Evolutionary conservation across 2,797 vertebrate genomes (phyloP).

Genomic region (Bryconaethiops microstoma): DNA sequence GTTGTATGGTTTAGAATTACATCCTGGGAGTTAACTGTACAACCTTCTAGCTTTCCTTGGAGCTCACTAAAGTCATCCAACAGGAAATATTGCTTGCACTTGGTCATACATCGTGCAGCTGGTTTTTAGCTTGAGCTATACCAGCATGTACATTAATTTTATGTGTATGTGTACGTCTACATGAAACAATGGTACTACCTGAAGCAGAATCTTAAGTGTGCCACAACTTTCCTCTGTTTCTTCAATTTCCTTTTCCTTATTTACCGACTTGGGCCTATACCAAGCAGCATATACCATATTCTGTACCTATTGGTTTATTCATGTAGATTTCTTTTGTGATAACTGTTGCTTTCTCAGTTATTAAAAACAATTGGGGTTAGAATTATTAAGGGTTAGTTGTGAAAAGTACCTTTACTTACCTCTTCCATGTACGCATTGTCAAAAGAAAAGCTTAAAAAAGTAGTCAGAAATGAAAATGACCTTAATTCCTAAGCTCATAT

Average conservation of each 20-base stretch:
- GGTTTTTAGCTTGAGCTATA: background rate
- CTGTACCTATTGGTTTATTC: no score
- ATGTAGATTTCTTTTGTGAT: no score
- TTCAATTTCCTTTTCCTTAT: background rate
- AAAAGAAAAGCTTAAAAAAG: no score
- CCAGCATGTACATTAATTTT: background rate
- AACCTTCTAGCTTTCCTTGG: constrained; percentile 99
- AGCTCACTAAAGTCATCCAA: constrained; percentile 94
- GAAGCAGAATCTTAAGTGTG: background rate
- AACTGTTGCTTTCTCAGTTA: no score
- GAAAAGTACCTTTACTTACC: no score
- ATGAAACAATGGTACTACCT: no score
- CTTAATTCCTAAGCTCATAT: no score
- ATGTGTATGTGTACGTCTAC: background rate
- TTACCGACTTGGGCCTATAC: background rate
- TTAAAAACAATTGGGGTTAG: no score
- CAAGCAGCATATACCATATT: background rate
- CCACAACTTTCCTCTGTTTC: background rate
- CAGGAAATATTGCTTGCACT: background rate
- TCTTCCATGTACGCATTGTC: no score
- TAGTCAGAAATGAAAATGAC: no score
- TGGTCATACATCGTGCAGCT: background rate
- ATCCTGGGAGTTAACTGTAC: constrained; percentile 99
- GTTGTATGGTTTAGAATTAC: constrained; percentile 99
- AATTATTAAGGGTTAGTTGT: no score